These are phyloP conservation scores for Lordiphosa collinella DNA, from an alignment of 1,140 invertebrate species.

Conservation along the genomic window DNA sequence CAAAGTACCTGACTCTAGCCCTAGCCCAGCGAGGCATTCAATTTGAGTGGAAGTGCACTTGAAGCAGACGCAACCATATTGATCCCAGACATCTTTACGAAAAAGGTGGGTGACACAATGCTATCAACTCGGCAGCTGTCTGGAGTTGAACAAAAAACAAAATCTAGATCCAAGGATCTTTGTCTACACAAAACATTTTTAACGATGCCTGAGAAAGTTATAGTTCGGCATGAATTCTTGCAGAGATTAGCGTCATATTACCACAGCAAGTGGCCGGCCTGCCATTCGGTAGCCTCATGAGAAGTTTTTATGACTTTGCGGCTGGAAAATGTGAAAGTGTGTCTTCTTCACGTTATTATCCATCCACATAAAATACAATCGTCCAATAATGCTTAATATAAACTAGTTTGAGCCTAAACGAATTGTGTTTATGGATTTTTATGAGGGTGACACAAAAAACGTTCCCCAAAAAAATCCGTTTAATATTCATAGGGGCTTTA, in stretches of 20 bases:
- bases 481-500: constrained; percentile 13
- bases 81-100: constrained; percentile 10
- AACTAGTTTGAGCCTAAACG: too few relatives aligned
- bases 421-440: constrained; percentile 21
- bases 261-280: constrained; percentile 58
- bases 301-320: constrained; percentile 57
- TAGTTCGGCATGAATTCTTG: constrained; percentile 33
- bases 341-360: constrained; percentile 14
- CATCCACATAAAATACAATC: not conserved
- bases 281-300: constrained; percentile 29
- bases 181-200: constrained; percentile 29
- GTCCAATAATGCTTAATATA: too few relatives aligned
- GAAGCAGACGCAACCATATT: constrained; percentile 19
- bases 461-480: not conserved
- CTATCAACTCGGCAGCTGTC: constrained; percentile 28
- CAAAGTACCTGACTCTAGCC: constrained; percentile 53
- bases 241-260: constrained; percentile 69
- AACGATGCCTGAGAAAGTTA: constrained; percentile 58
- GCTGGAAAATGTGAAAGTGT: constrained; percentile 42
- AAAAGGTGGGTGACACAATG: constrained; percentile 42
- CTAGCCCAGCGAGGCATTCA: constrained; percentile 27
- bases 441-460: constrained; percentile 39
- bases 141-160: not conserved
- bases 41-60: constrained; percentile 17
- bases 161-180: constrained; percentile 35